phyloP scores from a whole-genome alignment of 37 sponge, comb jelly and placozoan species.

The Lycopodina hypogea region DNA sequence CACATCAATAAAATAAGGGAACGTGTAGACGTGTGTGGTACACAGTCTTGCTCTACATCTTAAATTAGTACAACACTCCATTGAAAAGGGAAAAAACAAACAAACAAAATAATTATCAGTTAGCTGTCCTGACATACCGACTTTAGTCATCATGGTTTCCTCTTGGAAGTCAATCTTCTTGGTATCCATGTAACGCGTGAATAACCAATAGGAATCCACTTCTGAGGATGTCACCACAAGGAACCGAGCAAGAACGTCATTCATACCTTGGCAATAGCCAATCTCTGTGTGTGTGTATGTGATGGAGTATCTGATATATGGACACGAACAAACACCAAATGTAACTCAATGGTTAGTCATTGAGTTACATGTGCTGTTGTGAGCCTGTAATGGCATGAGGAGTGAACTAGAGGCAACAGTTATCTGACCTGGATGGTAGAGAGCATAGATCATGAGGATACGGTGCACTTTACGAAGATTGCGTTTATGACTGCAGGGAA shows the following conservation, averaged over 20 bases:
- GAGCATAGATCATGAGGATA: constrained; percentile 62
- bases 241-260: constrained; percentile 84
- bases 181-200: constrained; percentile 62
- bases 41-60: too few species aligned
- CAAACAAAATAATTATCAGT: too few species aligned
- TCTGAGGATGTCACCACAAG: constrained; percentile 81
- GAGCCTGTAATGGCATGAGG: too few species aligned
- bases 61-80: too few species aligned
- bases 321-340: too few species aligned
- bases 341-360: too few species aligned
- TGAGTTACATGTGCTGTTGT: too few species aligned
- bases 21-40: too few species aligned
- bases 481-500: constrained; percentile 35
- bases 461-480: constrained; percentile 75
- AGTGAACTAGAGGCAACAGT: too few species aligned
- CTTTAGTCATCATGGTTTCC: constrained; percentile 65
- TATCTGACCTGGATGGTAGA: constrained; percentile 75
- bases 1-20: too few species aligned
- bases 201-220: constrained; percentile 88
- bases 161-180: constrained; percentile 76
- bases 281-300: constrained; percentile 40
- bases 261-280: constrained; percentile 89
- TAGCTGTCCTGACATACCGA: constrained; percentile 48
- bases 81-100: too few species aligned
- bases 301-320: too few species aligned